Percentiles rank a stretch among this genome's conserved stretches.
These are phyloP conservation scores for Grapholita molesta DNA, from an alignment of 1,140 invertebrate species.

Conservation along the genomic window DNA sequence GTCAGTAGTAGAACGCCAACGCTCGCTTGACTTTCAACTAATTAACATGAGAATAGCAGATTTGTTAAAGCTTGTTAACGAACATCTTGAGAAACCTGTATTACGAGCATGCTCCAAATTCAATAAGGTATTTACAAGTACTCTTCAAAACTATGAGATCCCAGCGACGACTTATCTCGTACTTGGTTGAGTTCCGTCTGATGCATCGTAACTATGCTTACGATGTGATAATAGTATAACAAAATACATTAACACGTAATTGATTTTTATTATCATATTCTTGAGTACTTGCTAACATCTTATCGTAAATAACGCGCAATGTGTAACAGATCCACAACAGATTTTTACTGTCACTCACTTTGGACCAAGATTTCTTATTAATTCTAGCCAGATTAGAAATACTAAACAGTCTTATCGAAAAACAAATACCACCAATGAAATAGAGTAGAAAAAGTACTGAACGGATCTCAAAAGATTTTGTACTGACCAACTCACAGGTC, in stretches of 20 bases:
- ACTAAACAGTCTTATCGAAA: too few relatives aligned
- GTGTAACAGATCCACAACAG: neutral
- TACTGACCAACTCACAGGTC: neutral
- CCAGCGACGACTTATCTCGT: neutral
- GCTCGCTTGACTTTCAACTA: slow-evolving; percentile 51
- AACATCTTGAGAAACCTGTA: slow-evolving; percentile 12
- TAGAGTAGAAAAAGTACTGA: too few relatives aligned
- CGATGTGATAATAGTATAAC: neutral
- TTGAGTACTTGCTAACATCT: neutral
- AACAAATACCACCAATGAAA: too few relatives aligned
- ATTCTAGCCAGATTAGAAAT: too few relatives aligned
- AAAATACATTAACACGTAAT: neutral
- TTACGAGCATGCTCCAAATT: neutral
- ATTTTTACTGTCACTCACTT: too few relatives aligned
- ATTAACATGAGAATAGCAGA: slow-evolving; percentile 65
- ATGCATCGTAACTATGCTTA: neutral
- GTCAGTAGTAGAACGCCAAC: slow-evolving; percentile 51
- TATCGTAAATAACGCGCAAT: neutral
- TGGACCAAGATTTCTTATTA: too few relatives aligned
- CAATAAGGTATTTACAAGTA: neutral
- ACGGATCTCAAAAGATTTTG: too few relatives aligned
- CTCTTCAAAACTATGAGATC: neutral
- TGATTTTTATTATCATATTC: neutral
- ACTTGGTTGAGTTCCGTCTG: neutral
- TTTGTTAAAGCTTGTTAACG: slow-evolving; percentile 18